Evolutionary conservation across 1,140 invertebrate genomes (phyloP), one percentile per base, ranked within the genome.

Genomic region (Microplitis mediator): DNA sequence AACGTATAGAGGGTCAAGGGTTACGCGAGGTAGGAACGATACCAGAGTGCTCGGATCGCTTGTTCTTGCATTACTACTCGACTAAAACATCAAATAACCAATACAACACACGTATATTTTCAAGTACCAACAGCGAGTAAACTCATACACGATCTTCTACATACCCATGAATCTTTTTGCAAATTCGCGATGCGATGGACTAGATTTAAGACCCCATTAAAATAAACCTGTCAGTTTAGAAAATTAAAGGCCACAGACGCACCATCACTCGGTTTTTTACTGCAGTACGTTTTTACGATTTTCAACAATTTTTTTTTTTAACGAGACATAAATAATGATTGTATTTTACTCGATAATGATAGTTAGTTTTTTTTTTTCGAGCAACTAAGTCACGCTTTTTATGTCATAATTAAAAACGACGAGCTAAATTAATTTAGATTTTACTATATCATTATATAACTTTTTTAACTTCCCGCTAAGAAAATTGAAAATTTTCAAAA

Each of bases 1-100:
- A 72, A 52, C 39, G 39, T 11, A 5, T 13, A 6, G 23, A 23
- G 65, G 64, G 71, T 72, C 56, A 72, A 72, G 64, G 71, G 71
- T 72, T 72, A 54, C 51, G 32, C 23, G 54, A 67, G 52, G 63
- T 35, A 52, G 71, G 54, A 45, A 35, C 63, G 64, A 66, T 36
- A 52, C 35, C 39, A 11, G 39, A 45, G 39, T 45, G 8, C 6
- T 45, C 11, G 8, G 8, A 32, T 68, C 51, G 66, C 14, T 31
- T 35, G 8, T 34, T n/a, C 31, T 62, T 35, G 5, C 9, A 62
- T 35, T 3, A 14, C 13, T 68, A 34, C n/a, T 14, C 34, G 14
- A 31, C 62, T n/a, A 34, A 34, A 64, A 11, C 52, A 56, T 35
- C 35, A 51, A 35, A 32, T 23, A 62, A 32, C 14, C 23, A 62